A percentile compares a stretch with the other conserved stretches of the same genome.
These are phyloP conservation scores for Oryzias curvinotus DNA, from an alignment of 2,113 vertebrate genomes.

Conservation along the genomic window DNA sequence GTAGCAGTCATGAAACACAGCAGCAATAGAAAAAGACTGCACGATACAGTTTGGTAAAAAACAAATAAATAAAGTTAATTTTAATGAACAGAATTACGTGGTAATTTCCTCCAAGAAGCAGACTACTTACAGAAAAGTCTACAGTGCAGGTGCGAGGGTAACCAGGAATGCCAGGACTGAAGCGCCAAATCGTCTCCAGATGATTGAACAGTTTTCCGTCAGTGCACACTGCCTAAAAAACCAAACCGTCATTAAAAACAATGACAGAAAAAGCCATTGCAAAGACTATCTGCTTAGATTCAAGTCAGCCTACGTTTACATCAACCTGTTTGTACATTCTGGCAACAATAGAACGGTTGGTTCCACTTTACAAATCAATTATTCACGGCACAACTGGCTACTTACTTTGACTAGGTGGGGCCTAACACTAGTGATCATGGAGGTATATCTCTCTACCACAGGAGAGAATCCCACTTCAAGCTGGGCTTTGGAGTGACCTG, in stretches of 20 bases:
- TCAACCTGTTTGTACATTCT: not conserved
- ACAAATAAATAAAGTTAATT: not conserved
- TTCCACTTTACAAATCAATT: not conserved
- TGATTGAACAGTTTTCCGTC: conserved; percentile 95
- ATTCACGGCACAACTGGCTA: not conserved
- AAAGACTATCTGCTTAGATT: no score
- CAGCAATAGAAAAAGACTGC: not conserved
- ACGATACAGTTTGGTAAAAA: not conserved
- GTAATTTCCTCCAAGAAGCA: not conserved
- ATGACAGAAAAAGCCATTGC: not conserved
- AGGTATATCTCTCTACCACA: conserved; percentile 89
- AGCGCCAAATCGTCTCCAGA: conserved; percentile 92
- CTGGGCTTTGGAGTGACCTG: conserved; percentile 87
- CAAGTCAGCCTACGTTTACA: not conserved
- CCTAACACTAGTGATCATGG: conserved; percentile 88
- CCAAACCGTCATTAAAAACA: not conserved
- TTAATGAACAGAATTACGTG: not conserved
- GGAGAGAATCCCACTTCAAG: conserved; percentile 93
- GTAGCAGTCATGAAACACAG: not conserved
- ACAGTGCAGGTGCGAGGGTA: conserved; percentile 94
- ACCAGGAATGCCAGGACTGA: conserved; percentile 92
- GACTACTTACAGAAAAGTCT: conserved; percentile 89
- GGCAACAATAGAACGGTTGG: not conserved
- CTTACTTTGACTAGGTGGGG: conserved; percentile 94
- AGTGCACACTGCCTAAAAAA: conserved; percentile 86